Conservation (phyloP, 2,797 vertebrate genomes). For the Pelochelys cantorii region DNA sequence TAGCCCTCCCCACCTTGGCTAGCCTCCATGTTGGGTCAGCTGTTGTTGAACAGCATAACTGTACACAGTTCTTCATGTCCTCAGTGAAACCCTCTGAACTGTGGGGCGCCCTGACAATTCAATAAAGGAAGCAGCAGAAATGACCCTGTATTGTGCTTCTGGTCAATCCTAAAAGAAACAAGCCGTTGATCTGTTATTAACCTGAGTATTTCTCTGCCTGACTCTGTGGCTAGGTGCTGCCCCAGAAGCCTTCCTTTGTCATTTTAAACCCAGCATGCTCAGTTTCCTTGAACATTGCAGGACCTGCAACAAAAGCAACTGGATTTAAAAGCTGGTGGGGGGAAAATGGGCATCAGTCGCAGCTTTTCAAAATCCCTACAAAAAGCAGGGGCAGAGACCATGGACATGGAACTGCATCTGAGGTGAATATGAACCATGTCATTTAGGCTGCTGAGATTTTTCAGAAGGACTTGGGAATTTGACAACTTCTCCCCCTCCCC, state of each 20-base stretch:
- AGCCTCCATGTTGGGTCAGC: accelerated
- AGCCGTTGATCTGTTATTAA: constrained; percentile 43
- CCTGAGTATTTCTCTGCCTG: constrained; percentile 34
- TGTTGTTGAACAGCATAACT: background rate
- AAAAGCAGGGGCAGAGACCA: background rate
- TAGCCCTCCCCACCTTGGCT: background rate
- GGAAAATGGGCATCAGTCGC: constrained; percentile 18
- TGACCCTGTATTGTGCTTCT: constrained; percentile 15
- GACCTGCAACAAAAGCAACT: constrained; percentile 38
- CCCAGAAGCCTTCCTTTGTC: constrained; percentile 46
- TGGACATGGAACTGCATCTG: background rate
- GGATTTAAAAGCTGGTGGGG: constrained; percentile 53
- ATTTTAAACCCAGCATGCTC: constrained; percentile 21
- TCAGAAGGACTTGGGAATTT: background rate
- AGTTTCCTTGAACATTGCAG: constrained; percentile 33
- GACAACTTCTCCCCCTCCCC: background rate
- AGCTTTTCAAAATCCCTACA: constrained; percentile 43
- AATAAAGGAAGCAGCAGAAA: constrained; percentile 19
- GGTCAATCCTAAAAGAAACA: constrained; percentile 43
- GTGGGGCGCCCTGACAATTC: background rate
- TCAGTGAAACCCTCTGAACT: background rate
- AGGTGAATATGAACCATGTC: background rate
- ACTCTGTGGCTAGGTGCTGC: constrained; percentile 55
- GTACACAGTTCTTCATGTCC: accelerated
- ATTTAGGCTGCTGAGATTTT: constrained; percentile 36